phyloP scores from a whole-genome alignment of 2,888 invertebrate species.

The Tetrapedia diversipes region DNA sequence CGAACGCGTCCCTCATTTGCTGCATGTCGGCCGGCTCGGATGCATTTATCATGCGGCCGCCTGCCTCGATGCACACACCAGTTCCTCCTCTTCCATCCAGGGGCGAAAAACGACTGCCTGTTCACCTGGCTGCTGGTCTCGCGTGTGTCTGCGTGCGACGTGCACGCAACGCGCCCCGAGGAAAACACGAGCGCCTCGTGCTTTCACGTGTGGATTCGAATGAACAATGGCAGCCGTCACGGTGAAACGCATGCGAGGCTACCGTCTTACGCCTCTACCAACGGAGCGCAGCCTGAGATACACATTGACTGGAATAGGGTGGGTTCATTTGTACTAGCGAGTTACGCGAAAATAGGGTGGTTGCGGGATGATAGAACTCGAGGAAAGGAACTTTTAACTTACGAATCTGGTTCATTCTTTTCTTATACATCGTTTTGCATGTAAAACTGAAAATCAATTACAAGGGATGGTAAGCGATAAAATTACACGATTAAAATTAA shows the following conservation, averaged over 20 bases:
- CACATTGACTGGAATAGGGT: no score
- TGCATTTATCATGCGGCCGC: constrained; percentile 71
- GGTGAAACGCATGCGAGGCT: constrained; percentile 70
- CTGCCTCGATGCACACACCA: constrained; percentile 48
- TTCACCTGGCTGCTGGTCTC: constrained; percentile 38
- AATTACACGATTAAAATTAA: no score
- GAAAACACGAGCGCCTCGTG: constrained; percentile 44
- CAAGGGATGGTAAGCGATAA: no score
- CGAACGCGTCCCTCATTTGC: constrained; percentile 66
- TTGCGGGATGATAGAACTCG: no score
- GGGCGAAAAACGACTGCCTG: constrained; percentile 47
- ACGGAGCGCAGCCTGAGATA: no score
- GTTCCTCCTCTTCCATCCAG: constrained; percentile 37
- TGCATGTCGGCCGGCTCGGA: constrained; percentile 65
- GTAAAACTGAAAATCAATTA: no score
- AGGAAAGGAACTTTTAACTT: no score
- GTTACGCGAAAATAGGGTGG: no score
- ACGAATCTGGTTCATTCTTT: no score
- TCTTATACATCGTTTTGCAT: no score
- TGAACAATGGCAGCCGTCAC: constrained; percentile 76
- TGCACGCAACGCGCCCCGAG: constrained; percentile 25
- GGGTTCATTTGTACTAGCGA: no score
- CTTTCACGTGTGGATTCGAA: constrained; percentile 57
- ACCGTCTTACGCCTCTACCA: constrained; percentile 71
- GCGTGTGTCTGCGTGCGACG: constrained; percentile 8